phyloP scores from a whole-genome alignment of 2,113 vertebrate genomes.

The Paralichthys olivaceus region DNA sequence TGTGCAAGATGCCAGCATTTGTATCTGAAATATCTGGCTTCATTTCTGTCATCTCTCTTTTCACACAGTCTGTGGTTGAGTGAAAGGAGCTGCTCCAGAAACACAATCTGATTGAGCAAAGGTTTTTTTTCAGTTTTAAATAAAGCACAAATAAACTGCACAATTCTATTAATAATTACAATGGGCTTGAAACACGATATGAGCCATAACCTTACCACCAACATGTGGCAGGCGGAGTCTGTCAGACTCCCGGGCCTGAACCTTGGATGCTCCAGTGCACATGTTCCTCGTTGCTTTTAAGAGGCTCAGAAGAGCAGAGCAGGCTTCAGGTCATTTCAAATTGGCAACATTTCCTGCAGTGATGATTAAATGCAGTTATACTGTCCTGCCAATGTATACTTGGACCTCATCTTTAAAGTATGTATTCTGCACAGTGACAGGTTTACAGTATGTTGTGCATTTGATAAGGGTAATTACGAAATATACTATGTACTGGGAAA shows the following conservation, averaged over 20 bases:
- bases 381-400: slow-evolving; percentile 52
- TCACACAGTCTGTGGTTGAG: too few species aligned
- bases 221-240: neutral
- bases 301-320: slow-evolving; percentile 33
- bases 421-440: slow-evolving; percentile 66
- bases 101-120: too few species aligned
- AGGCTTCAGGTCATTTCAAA: slow-evolving; percentile 50
- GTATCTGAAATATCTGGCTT: too few species aligned
- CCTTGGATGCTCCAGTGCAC: neutral
- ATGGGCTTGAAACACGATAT: neutral
- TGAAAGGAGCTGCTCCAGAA: too few species aligned
- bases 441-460: slow-evolving; percentile 57
- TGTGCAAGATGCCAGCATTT: too few species aligned
- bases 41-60: too few species aligned
- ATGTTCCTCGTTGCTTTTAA: slow-evolving; percentile 51
- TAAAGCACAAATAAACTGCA: too few species aligned
- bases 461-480: slow-evolving; percentile 41
- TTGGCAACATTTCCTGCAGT: slow-evolving; percentile 67
- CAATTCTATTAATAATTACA: neutral
- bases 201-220: neutral
- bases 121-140: too few species aligned
- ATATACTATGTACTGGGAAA: slow-evolving; percentile 35
- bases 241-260: slow-evolving; percentile 20
- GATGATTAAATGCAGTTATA: slow-evolving; percentile 65
- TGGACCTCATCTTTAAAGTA: slow-evolving; percentile 48